Base-by-base conservation (phyloP, 1,140 invertebrate genomes). In the Reticulitermes speratus region DNA sequence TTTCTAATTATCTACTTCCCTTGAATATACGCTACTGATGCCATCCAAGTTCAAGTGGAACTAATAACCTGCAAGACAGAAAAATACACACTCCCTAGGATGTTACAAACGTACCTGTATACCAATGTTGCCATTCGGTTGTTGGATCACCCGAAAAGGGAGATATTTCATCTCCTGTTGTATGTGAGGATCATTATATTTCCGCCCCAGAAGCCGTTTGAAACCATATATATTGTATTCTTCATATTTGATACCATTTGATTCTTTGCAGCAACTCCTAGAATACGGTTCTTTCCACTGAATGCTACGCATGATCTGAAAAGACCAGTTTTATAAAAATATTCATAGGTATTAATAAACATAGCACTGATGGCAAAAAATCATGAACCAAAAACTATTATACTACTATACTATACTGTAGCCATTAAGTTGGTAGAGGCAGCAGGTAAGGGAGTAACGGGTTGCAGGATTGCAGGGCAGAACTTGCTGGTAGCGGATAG, bases 161-260 rank as follows among this genome's bases (percentile, higher is more conserved):
- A 97, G 92, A 88, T 93, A 92, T 88, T 94, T 92, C 8, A 97
- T 89, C 91, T 98, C 97, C 88, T 94, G 92, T 89, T 98, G 95
- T 82, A 97, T 95, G 89, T 95, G 92, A 23, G 97, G 96, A 92
- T 99, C 98, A 89, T 95, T 94, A 90, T 94, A 97, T 90, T 95
- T 95, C 88, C 96, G 92, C 81, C 98, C 99, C 88, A 99, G 91
- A 45, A 99, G 91, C 89, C 97, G 94, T 92, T 99, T 99, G 90
- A 99, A 98, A 84, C 96, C 96, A 92, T 95, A 95, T 95, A 95
- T 85, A 99, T 94, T 86, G 99, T 99, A 90, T 99, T 99, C 91
- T 97, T 98, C 93, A 99, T 95, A 90, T 99, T 99, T 88, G 97
- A 99, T 23, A 99, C 95, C 91, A 96, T 95, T 90, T 99, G 98